Evolutionary conservation across 2,113 vertebrate species (phyloP).

Genomic region (Hydrolagus affinis): DNA sequence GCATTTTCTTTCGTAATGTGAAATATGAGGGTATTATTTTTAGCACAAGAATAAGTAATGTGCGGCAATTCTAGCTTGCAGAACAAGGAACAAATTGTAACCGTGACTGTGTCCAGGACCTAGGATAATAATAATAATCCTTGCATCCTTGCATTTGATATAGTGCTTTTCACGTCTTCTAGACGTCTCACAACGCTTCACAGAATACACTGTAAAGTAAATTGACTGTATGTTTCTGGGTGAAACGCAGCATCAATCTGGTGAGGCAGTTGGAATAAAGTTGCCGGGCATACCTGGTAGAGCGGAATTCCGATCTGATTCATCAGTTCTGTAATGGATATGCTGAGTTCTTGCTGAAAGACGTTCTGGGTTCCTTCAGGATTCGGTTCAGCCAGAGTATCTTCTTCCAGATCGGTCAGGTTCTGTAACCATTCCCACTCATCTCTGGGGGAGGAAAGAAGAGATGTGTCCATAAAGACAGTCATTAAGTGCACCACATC

Average conservation of each 20-base stretch:
- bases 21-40: background rate
- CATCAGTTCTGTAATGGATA: conserved; percentile 69
- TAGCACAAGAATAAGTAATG: background rate
- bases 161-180: too few relatives aligned
- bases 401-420: conserved; percentile 58
- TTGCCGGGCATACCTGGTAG: conserved; percentile 62
- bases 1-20: too few relatives aligned
- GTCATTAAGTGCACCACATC: background rate
- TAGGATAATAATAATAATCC: too few relatives aligned
- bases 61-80: too few relatives aligned
- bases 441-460: conserved; percentile 52
- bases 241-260: background rate
- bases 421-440: conserved; percentile 86
- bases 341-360: conserved; percentile 68
- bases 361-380: conserved; percentile 58
- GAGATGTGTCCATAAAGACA: background rate
- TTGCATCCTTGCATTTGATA: too few relatives aligned
- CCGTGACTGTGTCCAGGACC: too few relatives aligned
- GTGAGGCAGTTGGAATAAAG: background rate
- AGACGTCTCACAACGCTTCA: too few relatives aligned
- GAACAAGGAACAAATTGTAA: too few relatives aligned
- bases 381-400: conserved; percentile 50
- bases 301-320: conserved; percentile 66
- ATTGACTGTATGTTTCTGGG: too few relatives aligned
- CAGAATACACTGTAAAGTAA: too few relatives aligned